Conservation (phyloP, 2,888 invertebrate species). For the Acanthococcus lagerstroemiae region DNA sequence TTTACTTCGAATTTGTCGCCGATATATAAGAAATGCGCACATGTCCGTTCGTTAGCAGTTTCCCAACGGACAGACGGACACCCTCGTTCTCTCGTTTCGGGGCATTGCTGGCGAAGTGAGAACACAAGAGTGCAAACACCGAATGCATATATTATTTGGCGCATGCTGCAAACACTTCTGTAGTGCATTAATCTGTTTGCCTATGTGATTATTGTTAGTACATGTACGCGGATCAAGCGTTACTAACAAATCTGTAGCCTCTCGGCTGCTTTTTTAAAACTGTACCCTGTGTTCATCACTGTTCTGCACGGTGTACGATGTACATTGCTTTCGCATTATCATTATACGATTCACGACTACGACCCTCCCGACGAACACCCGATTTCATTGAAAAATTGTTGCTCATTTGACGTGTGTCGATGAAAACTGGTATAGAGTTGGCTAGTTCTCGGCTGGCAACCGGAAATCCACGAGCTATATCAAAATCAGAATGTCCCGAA, state of each 20-base stretch:
- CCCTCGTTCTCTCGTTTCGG: not conserved
- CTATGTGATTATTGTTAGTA: constrained; percentile 7
- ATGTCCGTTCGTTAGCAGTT: not conserved
- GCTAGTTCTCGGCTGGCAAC: too few relatives aligned
- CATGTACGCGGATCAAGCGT: not conserved
- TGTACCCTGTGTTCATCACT: too few relatives aligned
- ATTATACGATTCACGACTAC: too few relatives aligned
- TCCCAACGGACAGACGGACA: not conserved
- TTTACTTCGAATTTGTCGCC: not conserved
- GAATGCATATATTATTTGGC: constrained; percentile 10
- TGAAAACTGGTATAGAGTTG: too few relatives aligned
- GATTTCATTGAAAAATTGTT: too few relatives aligned
- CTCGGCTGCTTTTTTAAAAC: too few relatives aligned
- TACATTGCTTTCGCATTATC: constrained; percentile 4
- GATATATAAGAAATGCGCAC: not conserved
- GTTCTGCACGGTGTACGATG: too few relatives aligned
- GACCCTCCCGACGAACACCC: too few relatives aligned
- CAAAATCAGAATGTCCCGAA: too few relatives aligned
- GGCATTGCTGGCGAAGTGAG: not conserved
- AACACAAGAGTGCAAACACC: constrained; percentile 5
- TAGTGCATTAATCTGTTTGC: constrained; percentile 24
- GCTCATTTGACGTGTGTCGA: too few relatives aligned
- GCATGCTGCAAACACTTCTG: constrained; percentile 10
- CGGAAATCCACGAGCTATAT: too few relatives aligned
- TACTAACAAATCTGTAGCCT: not conserved